Base-by-base conservation (phyloP, 37 sponge, comb jelly and placozoan genomes). In the Cladorhizidae sp. region DNA sequence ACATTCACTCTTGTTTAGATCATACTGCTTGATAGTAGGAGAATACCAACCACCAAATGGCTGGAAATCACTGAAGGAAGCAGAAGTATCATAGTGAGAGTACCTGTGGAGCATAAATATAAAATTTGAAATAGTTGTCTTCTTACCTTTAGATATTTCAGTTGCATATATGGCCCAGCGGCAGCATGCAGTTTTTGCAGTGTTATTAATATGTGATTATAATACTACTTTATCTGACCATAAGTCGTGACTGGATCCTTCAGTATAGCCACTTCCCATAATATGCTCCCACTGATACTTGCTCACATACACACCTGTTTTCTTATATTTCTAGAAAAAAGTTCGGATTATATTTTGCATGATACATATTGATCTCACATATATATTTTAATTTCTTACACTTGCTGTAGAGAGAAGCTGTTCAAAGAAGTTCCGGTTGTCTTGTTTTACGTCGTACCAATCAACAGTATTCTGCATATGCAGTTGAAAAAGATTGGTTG, bases 271-370 rank as follows among this genome's bases (percentile, higher is more conserved):
- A 42, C 35, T 17, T 12, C 95, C 95, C 91, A 95, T 91, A 5
- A 95, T 95, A 17, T 51, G 17, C 52, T 72, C 57, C 95, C 95
- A 95, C 86, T 95, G 95, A 9, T 67, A 91, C 38, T 84, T 67
- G 77, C 92, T 90, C 45, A 92, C 76, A 64, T 95, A 95, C 79
- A 95, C 92, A 39, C 95, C 95, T 67, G 85, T 84, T 26, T 49
- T 57, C 78, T 88, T 91, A 40, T 85, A 42, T 20, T n/a, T 65
- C 95, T 95, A 58, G 23, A 76, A 5, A 74, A 36, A 54, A 12
- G 54, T 54, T 36, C 28, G 2, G 6, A 32, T 67, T 31, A 31
- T 14, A 67, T 3, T 54, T 55, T 32, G n/a, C n/a, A n/a, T n/a
- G n/a, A n/a, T n/a, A n/a, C n/a, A n/a, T n/a, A n/a, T n/a, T n/a